phyloP scores from a whole-genome alignment of 2,888 invertebrate species.

The Drosophila colorata region DNA sequence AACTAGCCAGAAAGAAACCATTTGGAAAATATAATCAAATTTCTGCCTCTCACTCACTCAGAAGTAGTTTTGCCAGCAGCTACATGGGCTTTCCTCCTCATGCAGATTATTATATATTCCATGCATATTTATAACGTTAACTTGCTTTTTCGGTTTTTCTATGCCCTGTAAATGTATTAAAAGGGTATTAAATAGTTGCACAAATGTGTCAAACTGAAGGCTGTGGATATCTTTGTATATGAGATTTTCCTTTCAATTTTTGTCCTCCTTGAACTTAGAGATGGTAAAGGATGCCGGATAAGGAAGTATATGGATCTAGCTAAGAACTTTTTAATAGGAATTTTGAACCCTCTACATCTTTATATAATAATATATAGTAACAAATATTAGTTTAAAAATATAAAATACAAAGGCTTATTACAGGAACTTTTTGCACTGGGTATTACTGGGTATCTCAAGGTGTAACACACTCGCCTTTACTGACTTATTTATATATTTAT shows the following conservation, averaged over 20 bases:
- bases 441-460: conserved; percentile 8
- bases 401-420: no score
- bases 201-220: not conserved
- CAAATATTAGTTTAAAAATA: no score
- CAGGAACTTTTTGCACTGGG: no score
- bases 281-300: no score
- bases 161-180: conserved; percentile 16
- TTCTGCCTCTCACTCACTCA: conserved; percentile 27
- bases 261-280: no score
- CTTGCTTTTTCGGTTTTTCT: conserved; percentile 15
- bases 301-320: no score
- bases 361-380: no score
- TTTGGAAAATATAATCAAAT: conserved; percentile 71
- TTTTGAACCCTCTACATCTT: no score
- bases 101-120: conserved; percentile 42
- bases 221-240: no score
- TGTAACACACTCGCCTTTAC: not conserved
- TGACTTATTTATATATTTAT: conserved; percentile 6
- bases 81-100: conserved; percentile 11
- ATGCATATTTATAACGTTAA: conserved; percentile 61
- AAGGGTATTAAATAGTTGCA: not conserved
- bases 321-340: no score
- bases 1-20: conserved; percentile 46
- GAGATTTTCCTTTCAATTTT: no score
- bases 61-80: conserved; percentile 3